Evolutionary conservation across 2,888 invertebrate genomes (phyloP).

Genomic region (Tigriopus californicus): DNA sequence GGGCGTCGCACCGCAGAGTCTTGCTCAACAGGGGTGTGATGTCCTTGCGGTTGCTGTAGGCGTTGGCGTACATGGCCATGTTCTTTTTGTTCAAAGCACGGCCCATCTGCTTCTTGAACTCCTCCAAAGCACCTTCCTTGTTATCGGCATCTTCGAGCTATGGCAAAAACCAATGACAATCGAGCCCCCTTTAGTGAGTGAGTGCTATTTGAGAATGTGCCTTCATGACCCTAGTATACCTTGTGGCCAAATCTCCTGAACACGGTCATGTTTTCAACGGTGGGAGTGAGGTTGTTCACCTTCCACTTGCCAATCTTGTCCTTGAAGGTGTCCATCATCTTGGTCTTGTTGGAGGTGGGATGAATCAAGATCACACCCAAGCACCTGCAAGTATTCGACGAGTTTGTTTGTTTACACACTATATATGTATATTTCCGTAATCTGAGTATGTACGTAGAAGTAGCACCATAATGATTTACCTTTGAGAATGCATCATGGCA

Average conservation of each 20-base stretch:
- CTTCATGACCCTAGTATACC: slow-evolving; percentile 29
- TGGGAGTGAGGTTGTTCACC: slow-evolving; percentile 44
- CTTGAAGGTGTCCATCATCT: slow-evolving; percentile 56
- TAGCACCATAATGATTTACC: background rate
- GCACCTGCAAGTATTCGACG: slow-evolving; percentile 29
- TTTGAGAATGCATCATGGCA: background rate
- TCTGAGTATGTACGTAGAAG: no score
- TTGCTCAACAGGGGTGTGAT: slow-evolving; percentile 16
- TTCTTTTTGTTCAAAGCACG: background rate
- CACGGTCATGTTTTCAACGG: slow-evolving; percentile 67
- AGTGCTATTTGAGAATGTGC: no score
- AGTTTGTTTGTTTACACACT: no score
- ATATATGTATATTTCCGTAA: no score
- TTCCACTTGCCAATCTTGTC: slow-evolving; percentile 52
- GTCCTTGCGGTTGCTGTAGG: background rate
- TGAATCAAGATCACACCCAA: slow-evolving; percentile 66
- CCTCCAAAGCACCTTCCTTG: background rate
- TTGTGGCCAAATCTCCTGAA: slow-evolving; percentile 79
- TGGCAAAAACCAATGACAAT: no score
- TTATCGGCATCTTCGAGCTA: background rate
- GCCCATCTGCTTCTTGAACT: background rate
- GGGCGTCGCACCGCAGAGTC: slow-evolving; percentile 53
- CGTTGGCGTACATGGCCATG: background rate
- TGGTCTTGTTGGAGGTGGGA: slow-evolving; percentile 66
- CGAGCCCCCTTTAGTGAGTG: no score